phyloP scores from a whole-genome alignment of 2,113 vertebrate species.

The Craseonycteris thonglongyai region DNA sequence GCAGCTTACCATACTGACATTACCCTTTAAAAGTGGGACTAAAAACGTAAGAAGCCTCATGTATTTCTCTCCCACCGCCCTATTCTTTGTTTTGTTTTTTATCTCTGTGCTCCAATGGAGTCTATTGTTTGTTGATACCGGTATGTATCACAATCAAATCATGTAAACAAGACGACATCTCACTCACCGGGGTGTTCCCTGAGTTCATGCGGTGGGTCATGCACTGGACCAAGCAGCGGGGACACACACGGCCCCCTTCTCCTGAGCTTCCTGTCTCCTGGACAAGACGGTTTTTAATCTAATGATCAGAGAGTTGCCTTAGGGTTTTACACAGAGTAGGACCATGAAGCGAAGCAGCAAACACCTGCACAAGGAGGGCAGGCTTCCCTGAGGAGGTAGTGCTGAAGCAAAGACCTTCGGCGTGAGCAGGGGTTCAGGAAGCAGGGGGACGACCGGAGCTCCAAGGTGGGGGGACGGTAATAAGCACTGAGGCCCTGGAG shows the following conservation, averaged over 20 bases:
- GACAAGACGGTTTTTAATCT: neutral
- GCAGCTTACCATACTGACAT: conserved; percentile 53
- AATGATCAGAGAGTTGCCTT: neutral
- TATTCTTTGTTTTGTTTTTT: conserved; percentile 48
- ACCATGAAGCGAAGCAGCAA: neutral
- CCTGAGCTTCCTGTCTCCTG: neutral
- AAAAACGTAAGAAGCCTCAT: conserved; percentile 53
- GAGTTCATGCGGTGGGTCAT: neutral
- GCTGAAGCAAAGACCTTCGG: neutral
- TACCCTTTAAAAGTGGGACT: conserved; percentile 44
- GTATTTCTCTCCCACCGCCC: conserved; percentile 67
- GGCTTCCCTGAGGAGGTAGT: neutral
- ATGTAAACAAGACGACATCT: too few relatives aligned
- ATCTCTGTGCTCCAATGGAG: conserved; percentile 15
- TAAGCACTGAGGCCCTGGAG: accelerated
- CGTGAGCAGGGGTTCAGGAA: neutral
- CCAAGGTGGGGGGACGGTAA: too few relatives aligned
- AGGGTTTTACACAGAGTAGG: neutral
- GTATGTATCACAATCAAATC: conserved; percentile 58
- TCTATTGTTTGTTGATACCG: conserved; percentile 49
- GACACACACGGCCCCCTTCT: neutral
- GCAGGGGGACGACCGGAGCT: neutral
- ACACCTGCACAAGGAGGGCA: neutral
- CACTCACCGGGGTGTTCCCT: neutral
- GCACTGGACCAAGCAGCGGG: neutral